Conservation (phyloP, 2,888 invertebrate species). For the Phyto melanocephala region DNA sequence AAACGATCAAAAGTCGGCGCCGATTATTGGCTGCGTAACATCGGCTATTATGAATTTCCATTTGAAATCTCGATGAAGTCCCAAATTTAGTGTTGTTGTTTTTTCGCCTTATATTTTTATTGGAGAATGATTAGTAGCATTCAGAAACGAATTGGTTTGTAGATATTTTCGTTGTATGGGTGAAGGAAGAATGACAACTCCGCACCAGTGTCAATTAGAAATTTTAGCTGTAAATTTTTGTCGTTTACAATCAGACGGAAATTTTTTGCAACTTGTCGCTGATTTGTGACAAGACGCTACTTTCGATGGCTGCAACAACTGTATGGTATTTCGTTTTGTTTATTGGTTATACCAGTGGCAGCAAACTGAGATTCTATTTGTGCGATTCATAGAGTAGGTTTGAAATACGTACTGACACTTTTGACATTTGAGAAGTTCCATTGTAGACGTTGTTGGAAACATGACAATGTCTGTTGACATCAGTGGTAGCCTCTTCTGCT, state of each 20-base stretch:
- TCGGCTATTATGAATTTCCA: no score
- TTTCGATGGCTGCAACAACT: slow-evolving; percentile 68
- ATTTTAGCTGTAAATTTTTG: slow-evolving; percentile 31
- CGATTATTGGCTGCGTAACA: no score
- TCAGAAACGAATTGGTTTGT: not conserved
- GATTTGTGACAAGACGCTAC: no score
- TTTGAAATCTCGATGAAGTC: no score
- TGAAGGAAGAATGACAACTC: slow-evolving; percentile 58
- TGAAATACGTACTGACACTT: slow-evolving; percentile 6
- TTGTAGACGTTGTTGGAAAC: not conserved
- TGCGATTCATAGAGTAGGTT: slow-evolving; percentile 18
- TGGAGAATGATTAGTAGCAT: slow-evolving; percentile 42
- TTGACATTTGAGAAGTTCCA: not conserved
- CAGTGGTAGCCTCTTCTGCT: no score
- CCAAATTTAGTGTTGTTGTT: slow-evolving; percentile 20
- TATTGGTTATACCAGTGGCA: slow-evolving; percentile 66
- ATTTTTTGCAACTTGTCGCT: slow-evolving; percentile 32
- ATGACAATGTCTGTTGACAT: no score
- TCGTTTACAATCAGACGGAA: slow-evolving; percentile 33
- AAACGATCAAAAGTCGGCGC: slow-evolving; percentile 62
- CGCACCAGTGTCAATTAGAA: slow-evolving; percentile 61
- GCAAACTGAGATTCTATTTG: no score
- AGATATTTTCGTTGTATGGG: not conserved
- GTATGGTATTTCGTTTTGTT: slow-evolving; percentile 67
- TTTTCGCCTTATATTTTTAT: slow-evolving; percentile 59